Evolutionary conservation across 1,140 invertebrate genomes (phyloP).

Genomic region (Alviniconcha marisindica): DNA sequence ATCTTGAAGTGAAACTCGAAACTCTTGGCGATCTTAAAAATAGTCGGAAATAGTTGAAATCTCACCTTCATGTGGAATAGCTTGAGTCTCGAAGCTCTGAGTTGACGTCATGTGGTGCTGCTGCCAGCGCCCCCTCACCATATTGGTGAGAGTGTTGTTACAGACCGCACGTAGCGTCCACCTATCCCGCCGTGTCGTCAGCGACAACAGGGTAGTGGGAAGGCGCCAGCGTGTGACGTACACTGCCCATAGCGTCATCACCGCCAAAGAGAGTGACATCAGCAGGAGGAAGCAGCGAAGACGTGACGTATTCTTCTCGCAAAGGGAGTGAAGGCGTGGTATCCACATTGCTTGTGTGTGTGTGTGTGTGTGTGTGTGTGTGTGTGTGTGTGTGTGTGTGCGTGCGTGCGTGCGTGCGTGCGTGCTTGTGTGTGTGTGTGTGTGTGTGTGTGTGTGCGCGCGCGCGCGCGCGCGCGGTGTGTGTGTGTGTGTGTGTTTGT

Average conservation of each 20-base stretch:
- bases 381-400: not conserved
- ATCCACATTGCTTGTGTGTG: not conserved
- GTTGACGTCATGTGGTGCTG: no score
- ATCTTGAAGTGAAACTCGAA: no score
- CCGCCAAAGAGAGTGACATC: not conserved
- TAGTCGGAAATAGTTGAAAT: no score
- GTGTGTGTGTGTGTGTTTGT: not conserved
- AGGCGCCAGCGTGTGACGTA: constrained; percentile 4
- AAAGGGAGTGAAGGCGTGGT: not conserved
- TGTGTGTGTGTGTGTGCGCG: not conserved
- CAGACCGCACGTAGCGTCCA: not conserved
- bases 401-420: not conserved
- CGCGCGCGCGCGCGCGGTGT: not conserved
- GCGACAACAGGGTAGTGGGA: not conserved
- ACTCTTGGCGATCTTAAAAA: no score
- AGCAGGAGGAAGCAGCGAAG: not conserved
- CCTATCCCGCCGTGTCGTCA: not conserved
- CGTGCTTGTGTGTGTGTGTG: no score
- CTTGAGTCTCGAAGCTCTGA: no score
- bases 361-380: not conserved
- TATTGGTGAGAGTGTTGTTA: not conserved
- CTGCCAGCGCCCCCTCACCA: no score
- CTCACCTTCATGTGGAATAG: no score
- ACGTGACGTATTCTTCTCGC: not conserved
- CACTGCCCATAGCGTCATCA: not conserved